These are phyloP conservation scores for Papilio dardanus DNA, from an alignment of 1,140 invertebrate species.

Conservation along the genomic window DNA sequence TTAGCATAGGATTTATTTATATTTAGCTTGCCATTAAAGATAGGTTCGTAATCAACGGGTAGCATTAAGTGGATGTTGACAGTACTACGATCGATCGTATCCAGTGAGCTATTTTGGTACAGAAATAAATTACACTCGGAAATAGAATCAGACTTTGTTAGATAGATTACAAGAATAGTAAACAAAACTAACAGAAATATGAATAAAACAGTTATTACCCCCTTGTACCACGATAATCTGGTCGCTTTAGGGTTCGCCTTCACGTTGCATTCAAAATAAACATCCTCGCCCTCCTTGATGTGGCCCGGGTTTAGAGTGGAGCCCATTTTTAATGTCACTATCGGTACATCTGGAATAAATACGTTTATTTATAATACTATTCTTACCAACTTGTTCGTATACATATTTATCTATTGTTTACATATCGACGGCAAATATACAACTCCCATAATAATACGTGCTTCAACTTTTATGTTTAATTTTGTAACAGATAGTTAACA, in stretches of 20 bases:
- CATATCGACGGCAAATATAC: neutral
- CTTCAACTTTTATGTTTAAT: neutral
- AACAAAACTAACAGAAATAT: conserved; percentile 3
- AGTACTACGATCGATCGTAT: too few relatives aligned
- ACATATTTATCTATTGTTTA: neutral
- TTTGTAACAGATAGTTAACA: neutral
- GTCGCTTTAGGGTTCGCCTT: conserved; percentile 89
- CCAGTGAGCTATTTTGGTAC: neutral
- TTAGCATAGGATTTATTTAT: too few relatives aligned
- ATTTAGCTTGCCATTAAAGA: too few relatives aligned
- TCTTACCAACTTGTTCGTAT: neutral
- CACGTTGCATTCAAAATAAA: conserved; percentile 93
- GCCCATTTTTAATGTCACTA: conserved; percentile 89
- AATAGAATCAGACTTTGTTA: neutral
- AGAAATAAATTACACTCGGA: neutral
- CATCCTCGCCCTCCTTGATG: conserved; percentile 93
- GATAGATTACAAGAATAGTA: neutral
- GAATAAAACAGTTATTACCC: conserved; percentile 81
- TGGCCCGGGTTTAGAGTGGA: conserved; percentile 90
- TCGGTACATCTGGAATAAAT: conserved; percentile 87
- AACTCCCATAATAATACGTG: neutral
- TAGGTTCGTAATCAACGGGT: too few relatives aligned
- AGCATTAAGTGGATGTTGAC: too few relatives aligned
- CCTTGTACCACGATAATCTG: conserved; percentile 90
- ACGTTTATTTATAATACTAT: neutral